Percentiles rank a stretch among this genome's conserved stretches.
Evolutionary conservation across 1,140 invertebrate genomes (phyloP).

Genomic region (Macrobrachium nipponense): DNA sequence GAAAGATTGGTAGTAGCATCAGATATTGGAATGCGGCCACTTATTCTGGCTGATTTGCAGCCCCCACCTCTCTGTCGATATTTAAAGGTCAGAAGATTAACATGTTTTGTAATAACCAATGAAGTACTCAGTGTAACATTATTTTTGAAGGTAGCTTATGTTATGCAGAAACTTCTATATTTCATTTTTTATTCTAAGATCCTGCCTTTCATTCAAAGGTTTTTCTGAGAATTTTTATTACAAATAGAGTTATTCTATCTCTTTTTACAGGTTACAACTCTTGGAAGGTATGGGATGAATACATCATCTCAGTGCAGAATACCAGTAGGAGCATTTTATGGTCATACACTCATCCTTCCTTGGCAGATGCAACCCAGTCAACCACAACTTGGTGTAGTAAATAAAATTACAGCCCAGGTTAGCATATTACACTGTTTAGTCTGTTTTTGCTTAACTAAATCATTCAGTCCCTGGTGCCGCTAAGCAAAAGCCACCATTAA

Average conservation of each 20-base stretch:
- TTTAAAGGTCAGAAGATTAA: conserved; percentile 77
- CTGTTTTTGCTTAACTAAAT: neutral
- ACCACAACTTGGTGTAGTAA: conserved; percentile 49
- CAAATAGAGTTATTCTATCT: neutral
- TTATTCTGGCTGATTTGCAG: conserved; percentile 88
- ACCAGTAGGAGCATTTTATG: conserved; percentile 91
- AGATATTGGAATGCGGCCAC: conserved; percentile 85
- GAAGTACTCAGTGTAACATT: too few relatives aligned
- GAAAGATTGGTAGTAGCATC: conserved; percentile 85
- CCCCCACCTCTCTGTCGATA: conserved; percentile 89
- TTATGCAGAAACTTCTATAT: too few relatives aligned
- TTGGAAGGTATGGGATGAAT: conserved; percentile 90
- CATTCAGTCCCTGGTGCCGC: too few relatives aligned
- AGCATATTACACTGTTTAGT: conserved; percentile 8
- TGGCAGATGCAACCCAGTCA: conserved; percentile 74
- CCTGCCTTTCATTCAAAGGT: too few relatives aligned
- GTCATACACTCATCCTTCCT: conserved; percentile 83
- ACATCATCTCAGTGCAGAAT: conserved; percentile 89
- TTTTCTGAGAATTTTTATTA: neutral
- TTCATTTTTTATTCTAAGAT: too few relatives aligned
- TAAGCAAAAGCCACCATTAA: too few relatives aligned
- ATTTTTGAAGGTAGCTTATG: too few relatives aligned
- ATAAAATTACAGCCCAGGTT: conserved; percentile 63
- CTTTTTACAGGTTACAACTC: conserved; percentile 79
- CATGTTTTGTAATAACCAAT: neutral